Conservation (phyloP, 2,113 vertebrate species). For the Anoplopoma fimbria region DNA sequence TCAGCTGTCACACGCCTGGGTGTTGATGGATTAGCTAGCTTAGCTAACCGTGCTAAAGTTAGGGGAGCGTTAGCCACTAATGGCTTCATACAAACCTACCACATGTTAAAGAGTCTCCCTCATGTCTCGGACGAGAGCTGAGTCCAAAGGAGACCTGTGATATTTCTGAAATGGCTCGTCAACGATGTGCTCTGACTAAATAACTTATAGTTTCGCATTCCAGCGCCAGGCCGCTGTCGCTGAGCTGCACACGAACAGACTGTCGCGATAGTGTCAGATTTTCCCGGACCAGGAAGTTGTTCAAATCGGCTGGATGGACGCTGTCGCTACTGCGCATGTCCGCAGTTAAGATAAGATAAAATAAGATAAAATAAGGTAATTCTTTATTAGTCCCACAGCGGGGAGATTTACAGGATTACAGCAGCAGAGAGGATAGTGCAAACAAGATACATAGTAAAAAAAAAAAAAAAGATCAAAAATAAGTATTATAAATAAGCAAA, state of each 20-base stretch:
- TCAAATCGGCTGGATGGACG: slow-evolving; percentile 18
- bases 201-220: slow-evolving; percentile 77
- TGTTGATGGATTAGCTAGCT: slow-evolving; percentile 75
- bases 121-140: slow-evolving; percentile 33
- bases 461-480: too few species aligned
- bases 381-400: too few species aligned
- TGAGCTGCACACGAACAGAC: slow-evolving; percentile 39
- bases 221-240: slow-evolving; percentile 67
- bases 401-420: too few species aligned
- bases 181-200: slow-evolving; percentile 41
- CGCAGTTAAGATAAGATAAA: too few species aligned
- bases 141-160: neutral
- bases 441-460: too few species aligned
- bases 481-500: too few species aligned
- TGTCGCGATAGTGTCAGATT: slow-evolving; percentile 72
- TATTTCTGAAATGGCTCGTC: neutral
- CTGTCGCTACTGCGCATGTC: slow-evolving; percentile 55
- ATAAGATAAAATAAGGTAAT: too few species aligned
- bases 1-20: slow-evolving; percentile 76
- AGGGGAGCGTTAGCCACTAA: slow-evolving; percentile 25
- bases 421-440: too few species aligned
- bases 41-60: slow-evolving; percentile 69
- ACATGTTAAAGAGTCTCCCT: slow-evolving; percentile 41
- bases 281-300: slow-evolving; percentile 74
- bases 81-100: slow-evolving; percentile 64